phyloP scores from a whole-genome alignment of 2,888 invertebrate species.

The Polymixis lichenea region DNA sequence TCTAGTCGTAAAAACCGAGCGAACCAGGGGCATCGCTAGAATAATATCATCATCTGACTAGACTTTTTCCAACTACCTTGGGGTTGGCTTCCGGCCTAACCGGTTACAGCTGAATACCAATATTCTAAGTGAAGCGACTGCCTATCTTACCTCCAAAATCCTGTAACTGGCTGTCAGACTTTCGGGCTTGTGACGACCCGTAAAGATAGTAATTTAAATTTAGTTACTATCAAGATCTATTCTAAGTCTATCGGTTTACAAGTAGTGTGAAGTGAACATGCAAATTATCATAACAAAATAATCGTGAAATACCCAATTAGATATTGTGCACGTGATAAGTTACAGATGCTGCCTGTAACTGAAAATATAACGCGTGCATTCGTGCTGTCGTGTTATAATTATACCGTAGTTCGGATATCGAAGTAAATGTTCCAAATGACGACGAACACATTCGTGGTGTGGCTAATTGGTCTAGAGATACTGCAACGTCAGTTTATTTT shows the following conservation, averaged over 20 bases:
- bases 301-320: constrained; percentile 44
- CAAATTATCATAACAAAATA: constrained; percentile 52
- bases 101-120: no score
- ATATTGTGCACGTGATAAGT: constrained; percentile 10
- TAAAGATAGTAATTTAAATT: not conserved
- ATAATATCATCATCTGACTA: no score
- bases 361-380: constrained; percentile 6
- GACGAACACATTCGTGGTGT: not conserved
- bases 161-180: no score
- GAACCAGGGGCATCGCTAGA: no score
- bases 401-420: not conserved
- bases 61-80: no score
- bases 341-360: constrained; percentile 3
- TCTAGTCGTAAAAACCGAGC: no score
- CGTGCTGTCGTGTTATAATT: not conserved
- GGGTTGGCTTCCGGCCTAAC: no score
- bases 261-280: constrained; percentile 30
- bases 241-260: not conserved
- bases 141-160: no score
- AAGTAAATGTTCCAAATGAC: constrained; percentile 7
- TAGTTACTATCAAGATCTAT: constrained; percentile 6
- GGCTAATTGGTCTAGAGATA: not conserved
- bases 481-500: no score
- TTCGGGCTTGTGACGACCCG: no score
- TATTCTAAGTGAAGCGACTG: no score